These are phyloP conservation scores for Mus musculus DNA, from an alignment of 2,113 vertebrate species.

Conservation along the genomic window GRCm39 chr1:165437501-165438000, in stretches of 20 bases:
- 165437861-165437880: background rate
- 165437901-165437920: background rate
- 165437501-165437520: background rate
- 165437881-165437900: background rate
- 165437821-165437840: background rate
- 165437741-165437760: background rate
- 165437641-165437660: background rate
- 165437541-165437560: background rate
- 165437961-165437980: constrained; percentile 33
- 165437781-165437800: background rate
- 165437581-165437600: background rate
- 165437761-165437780: background rate
- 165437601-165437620: background rate
- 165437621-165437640: background rate
- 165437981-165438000: constrained; percentile 35
- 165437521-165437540: background rate
- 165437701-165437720: background rate
- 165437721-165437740: background rate
- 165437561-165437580: background rate
- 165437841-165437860: background rate
- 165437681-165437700: background rate
- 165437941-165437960: background rate
- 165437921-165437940: constrained; percentile 5
- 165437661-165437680: background rate
- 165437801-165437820: background rate